These are phyloP conservation scores for Antigone vipio DNA, from an alignment of 2,113 vertebrate species.

Conservation along the genomic window DNA sequence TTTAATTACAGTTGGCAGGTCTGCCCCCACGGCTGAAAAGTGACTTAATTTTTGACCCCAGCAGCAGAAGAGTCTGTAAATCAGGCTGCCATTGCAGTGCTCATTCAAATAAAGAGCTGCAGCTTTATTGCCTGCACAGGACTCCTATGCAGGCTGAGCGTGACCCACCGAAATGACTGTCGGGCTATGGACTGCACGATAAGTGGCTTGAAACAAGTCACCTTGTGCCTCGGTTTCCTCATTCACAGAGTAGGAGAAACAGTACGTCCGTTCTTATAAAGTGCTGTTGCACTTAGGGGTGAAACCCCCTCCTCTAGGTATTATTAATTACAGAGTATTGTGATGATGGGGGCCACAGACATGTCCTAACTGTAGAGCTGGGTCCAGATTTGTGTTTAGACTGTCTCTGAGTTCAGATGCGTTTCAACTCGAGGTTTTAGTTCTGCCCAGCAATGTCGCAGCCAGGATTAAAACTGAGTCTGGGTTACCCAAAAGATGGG, in stretches of 20 bases:
- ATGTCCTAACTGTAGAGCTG: background rate
- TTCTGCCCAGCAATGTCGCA: background rate
- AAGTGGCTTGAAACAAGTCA: background rate
- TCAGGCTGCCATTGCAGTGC: background rate
- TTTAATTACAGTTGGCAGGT: constrained; percentile 52
- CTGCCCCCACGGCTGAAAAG: background rate
- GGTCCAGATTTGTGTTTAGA: background rate
- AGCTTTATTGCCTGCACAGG: background rate
- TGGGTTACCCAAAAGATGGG: background rate
- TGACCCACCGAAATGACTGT: background rate
- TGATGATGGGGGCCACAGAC: background rate
- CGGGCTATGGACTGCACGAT: accelerated
- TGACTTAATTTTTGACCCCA: constrained; percentile 52
- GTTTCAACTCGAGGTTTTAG: background rate
- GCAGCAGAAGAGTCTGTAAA: background rate
- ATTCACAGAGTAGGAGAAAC: background rate
- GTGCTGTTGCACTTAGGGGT: background rate
- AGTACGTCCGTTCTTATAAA: background rate
- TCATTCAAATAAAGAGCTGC: background rate
- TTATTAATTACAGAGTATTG: background rate
- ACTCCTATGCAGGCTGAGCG: background rate
- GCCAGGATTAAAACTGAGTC: background rate
- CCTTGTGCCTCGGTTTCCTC: background rate
- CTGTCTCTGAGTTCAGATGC: background rate
- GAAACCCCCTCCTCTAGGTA: accelerated